These are phyloP conservation scores for Drosophila lacteicornis DNA, from an alignment of 1,140 invertebrate genomes.

Conservation along the genomic window DNA sequence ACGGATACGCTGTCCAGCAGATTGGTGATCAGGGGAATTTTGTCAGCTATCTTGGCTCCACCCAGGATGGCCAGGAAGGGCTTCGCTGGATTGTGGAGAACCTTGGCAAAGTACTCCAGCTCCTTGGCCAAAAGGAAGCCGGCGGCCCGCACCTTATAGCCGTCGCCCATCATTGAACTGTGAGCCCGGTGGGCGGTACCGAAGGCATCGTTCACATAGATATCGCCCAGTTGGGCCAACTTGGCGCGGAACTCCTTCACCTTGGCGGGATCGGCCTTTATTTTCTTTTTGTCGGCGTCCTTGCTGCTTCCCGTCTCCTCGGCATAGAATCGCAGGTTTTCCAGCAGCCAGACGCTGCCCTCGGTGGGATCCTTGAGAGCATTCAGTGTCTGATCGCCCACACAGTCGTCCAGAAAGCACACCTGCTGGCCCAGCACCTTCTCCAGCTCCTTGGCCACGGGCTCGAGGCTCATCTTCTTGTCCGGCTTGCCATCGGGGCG, in stretches of 20 bases:
- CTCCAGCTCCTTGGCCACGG: conserved; percentile 95
- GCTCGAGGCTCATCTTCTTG: conserved; percentile 94
- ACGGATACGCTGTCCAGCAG: conserved; percentile 98
- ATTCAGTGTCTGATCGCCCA: conserved; percentile 94
- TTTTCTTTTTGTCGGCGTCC: conserved; percentile 93
- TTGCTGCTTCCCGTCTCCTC: conserved; percentile 99
- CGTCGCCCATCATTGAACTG: conserved; percentile 95
- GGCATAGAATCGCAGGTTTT: conserved; percentile 98
- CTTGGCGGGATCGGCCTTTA: conserved; percentile 86
- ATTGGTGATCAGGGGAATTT: conserved; percentile 99
- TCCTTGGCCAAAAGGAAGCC: conserved; percentile 96
- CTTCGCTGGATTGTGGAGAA: conserved; percentile 95
- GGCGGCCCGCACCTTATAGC: conserved; percentile 94
- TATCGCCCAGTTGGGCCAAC: conserved; percentile 96
- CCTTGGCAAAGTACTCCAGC: conserved; percentile 98
- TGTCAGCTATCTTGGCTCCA: conserved; percentile 99
- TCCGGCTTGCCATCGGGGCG: conserved; percentile 96
- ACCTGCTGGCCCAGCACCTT: conserved; percentile 94
- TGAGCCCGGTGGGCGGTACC: conserved; percentile 99
- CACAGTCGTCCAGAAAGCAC: conserved; percentile 96
- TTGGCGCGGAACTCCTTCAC: conserved; percentile 95
- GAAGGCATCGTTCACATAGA: conserved; percentile 99
- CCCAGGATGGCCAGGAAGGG: conserved; percentile 99
- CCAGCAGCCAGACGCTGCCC: conserved; percentile 96
- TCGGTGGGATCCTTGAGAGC: conserved; percentile 93